Percentiles rank a stretch among this genome's conserved stretches.
Conservation (phyloP, 1,140 invertebrate genomes). For the Nebria ingens region DNA sequence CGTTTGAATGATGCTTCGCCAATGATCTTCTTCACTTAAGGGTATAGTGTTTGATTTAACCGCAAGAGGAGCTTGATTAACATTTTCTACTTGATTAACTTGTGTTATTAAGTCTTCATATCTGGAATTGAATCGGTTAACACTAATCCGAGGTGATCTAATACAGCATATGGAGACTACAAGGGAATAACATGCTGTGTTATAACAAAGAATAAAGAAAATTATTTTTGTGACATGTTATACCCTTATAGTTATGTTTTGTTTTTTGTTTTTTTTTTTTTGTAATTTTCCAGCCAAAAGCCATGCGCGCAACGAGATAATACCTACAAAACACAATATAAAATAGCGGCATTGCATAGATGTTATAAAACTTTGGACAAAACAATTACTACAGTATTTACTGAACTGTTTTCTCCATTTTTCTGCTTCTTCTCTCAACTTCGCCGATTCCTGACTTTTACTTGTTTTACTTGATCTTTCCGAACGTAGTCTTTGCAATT, state of each 20-base stretch:
- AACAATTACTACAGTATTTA: conserved; percentile 6
- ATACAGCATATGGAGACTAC: too few species aligned
- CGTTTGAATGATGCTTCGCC: not conserved
- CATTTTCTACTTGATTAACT: not conserved
- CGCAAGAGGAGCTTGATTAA: not conserved
- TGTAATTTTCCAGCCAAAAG: not conserved
- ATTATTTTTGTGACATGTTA: too few species aligned
- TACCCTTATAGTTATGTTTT: too few species aligned
- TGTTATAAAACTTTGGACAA: not conserved
- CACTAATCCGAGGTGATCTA: too few species aligned
- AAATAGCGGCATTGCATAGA: conserved; percentile 1
- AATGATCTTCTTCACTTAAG: not conserved
- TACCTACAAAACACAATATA: conserved; percentile 7
- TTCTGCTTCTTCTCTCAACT: not conserved
- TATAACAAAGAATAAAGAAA: too few species aligned
- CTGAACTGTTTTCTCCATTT: conserved; percentile 8
- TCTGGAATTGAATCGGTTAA: not conserved
- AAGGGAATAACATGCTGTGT: too few species aligned
- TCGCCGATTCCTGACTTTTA: not conserved
- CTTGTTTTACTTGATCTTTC: not conserved
- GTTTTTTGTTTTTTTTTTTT: too few species aligned
- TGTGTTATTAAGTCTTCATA: not conserved
- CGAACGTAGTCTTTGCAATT: not conserved
- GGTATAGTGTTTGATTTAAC: too few species aligned
- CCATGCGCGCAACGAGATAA: not conserved